Percentiles rank a stretch among this genome's conserved stretches.
Evolutionary conservation across 2,113 vertebrate genomes (phyloP).

Genomic region (Noctilio leporinus): DNA sequence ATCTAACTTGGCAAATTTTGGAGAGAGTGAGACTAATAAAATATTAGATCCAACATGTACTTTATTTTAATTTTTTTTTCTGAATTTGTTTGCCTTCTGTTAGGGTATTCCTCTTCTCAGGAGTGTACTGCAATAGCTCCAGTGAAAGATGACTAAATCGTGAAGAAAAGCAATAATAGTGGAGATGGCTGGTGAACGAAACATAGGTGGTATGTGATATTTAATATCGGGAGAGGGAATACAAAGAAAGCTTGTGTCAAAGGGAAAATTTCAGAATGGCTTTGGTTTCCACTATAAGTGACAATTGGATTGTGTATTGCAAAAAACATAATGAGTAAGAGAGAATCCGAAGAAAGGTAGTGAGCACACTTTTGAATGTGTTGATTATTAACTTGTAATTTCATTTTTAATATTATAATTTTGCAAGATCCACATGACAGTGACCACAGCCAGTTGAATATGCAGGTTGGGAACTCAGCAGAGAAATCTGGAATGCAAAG

Average conservation of each 20-base stretch:
- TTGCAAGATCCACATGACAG: not conserved
- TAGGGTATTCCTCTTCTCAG: not conserved
- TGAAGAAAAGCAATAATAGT: not conserved
- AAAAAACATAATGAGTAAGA: not conserved
- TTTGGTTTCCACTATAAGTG: not conserved
- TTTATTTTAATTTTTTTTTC: not conserved
- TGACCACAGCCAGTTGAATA: not conserved
- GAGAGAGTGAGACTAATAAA: not conserved
- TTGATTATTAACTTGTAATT: not conserved
- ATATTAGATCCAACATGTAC: not conserved
- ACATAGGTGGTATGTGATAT: not conserved
- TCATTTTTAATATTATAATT: not conserved
- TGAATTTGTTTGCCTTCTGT: not conserved
- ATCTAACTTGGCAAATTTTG: not conserved
- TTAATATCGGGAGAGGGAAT: not conserved
- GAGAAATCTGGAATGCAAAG: not conserved
- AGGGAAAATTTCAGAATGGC: not conserved
- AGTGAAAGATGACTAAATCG: not conserved
- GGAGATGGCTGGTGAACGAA: not conserved
- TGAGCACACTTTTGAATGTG: not conserved
- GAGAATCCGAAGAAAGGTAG: not conserved
- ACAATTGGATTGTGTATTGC: not conserved
- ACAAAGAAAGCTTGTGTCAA: not conserved
- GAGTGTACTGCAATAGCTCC: not conserved
- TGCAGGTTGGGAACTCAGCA: not conserved